Conservation (phyloP, 2,797 vertebrate genomes). For the Parauchenoglanis punctatus region DNA sequence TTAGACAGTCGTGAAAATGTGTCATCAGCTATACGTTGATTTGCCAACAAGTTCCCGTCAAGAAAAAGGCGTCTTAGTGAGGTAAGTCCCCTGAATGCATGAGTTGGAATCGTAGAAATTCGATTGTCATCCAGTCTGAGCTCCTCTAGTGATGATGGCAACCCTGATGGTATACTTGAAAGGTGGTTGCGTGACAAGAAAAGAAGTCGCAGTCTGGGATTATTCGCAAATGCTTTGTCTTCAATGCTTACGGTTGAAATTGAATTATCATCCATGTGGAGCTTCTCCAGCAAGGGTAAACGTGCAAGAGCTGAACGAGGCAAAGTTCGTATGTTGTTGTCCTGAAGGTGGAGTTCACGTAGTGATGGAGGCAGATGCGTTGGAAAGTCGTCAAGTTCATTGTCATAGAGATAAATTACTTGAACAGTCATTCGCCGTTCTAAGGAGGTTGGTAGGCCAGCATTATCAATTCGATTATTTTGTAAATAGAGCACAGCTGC, state of each 20-base stretch:
- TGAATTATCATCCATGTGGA: conserved; percentile 95
- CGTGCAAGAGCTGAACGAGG: conserved; percentile 84
- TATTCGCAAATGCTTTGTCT: conserved; percentile 92
- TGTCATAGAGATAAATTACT: conserved; percentile 93
- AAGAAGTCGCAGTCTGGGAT: conserved; percentile 81
- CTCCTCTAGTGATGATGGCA: conserved; percentile 91
- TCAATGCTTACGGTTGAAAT: conserved; percentile 96
- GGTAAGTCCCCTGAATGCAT: conserved; percentile 88
- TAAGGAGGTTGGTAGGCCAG: conserved; percentile 83
- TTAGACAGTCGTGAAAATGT: conserved; percentile 87
- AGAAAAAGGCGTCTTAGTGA: conserved; percentile 88
- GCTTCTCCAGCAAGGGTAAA: conserved; percentile 87
- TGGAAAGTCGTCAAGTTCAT: conserved; percentile 90
- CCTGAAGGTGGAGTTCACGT: conserved; percentile 93
- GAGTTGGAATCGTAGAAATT: conserved; percentile 90
- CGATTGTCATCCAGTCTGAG: conserved; percentile 91
- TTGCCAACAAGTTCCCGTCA: conserved; percentile 93
- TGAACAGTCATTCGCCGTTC: conserved; percentile 79
- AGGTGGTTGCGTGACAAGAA: conserved; percentile 94
- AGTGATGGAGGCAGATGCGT: conserved; percentile 86
- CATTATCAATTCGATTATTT: conserved; percentile 91
- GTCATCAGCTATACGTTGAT: conserved; percentile 93
- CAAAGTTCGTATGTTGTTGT: conserved; percentile 91
- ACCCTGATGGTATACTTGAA: conserved; percentile 89
- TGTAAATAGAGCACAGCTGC: conserved; percentile 97